Percentiles rank a stretch among this genome's conserved stretches.
These are phyloP conservation scores for Sylvietta virens DNA, from an alignment of 2,113 vertebrate genomes.

Conservation along the genomic window DNA sequence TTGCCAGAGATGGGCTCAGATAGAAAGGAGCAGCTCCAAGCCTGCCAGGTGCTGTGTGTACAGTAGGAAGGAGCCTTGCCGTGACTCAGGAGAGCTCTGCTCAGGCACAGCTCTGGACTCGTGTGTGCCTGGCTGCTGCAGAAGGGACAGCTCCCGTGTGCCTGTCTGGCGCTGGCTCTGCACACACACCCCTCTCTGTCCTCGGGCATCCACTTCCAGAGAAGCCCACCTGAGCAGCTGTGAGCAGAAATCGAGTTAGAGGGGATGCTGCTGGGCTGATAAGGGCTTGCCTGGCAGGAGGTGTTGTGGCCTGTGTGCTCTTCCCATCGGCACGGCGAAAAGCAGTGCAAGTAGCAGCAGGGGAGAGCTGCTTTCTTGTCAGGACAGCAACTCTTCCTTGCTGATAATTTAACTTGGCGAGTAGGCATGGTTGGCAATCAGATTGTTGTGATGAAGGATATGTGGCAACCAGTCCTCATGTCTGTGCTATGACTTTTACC, in stretches of 20 bases:
- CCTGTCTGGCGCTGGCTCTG: background rate
- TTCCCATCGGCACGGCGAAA: background rate
- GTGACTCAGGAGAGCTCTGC: background rate
- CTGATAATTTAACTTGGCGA: background rate
- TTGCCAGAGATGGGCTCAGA: conserved; percentile 46
- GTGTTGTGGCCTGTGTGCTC: background rate
- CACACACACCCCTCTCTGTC: background rate
- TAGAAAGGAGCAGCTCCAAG: background rate
- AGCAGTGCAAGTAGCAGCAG: background rate
- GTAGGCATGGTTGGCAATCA: background rate
- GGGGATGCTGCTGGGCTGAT: background rate
- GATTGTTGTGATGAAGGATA: background rate
- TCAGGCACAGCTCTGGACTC: background rate
- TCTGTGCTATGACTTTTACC: background rate
- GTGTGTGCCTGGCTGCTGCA: background rate
- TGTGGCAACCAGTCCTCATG: background rate
- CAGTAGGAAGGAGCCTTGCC: background rate
- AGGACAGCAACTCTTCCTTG: background rate
- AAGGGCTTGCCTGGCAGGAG: background rate
- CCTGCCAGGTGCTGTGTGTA: background rate
- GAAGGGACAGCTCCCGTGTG: background rate
- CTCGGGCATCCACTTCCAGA: background rate
- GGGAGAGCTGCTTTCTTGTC: background rate
- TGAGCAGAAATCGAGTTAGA: background rate
- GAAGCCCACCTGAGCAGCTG: background rate